Percentiles rank a stretch among this genome's conserved stretches.
phyloP scores from a whole-genome alignment of 2,888 invertebrate genomes.

The Netelia inedita region DNA sequence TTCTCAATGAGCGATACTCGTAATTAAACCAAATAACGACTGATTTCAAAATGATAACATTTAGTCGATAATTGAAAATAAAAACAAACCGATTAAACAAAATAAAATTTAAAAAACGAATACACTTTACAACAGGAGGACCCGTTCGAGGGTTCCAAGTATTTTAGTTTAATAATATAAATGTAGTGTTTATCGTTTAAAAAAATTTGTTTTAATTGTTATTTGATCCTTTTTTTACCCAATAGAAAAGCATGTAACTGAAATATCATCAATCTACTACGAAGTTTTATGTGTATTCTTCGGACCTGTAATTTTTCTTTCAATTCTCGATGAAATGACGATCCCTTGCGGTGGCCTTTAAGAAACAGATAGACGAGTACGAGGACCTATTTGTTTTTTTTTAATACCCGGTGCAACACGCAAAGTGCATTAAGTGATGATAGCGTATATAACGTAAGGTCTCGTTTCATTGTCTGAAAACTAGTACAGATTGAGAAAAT shows the following conservation, averaged over 20 bases:
- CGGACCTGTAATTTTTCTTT: constrained; percentile 24
- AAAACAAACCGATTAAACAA: constrained; percentile 43
- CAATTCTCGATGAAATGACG: constrained; percentile 22
- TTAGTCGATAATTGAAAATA: constrained; percentile 63
- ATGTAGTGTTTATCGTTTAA: constrained; percentile 51
- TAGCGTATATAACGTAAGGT: neutral
- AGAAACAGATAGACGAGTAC: neutral
- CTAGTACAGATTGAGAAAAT: neutral
- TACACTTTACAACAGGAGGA: constrained; percentile 56
- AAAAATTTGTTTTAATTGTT: constrained; percentile 59
- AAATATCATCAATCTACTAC: constrained; percentile 53
- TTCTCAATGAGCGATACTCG: constrained; percentile 70
- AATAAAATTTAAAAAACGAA: constrained; percentile 31
- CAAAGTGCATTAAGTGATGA: neutral
- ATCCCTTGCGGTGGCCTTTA: constrained; percentile 24
- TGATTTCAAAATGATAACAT: constrained; percentile 75
- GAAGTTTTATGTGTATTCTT: constrained; percentile 58
- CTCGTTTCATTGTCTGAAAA: neutral
- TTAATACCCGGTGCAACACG: constrained; percentile 2
- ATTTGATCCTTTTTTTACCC: constrained; percentile 67
- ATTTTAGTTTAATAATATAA: constrained; percentile 73
- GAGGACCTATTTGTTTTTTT: constrained; percentile 14
- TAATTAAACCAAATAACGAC: constrained; percentile 78
- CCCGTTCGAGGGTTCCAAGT: constrained; percentile 58
- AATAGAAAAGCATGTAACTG: constrained; percentile 70